A percentile compares a stretch with the other conserved stretches of the same genome.
These are phyloP conservation scores for Noctilio leporinus DNA, from an alignment of 2,113 vertebrate species.

Conservation along the genomic window DNA sequence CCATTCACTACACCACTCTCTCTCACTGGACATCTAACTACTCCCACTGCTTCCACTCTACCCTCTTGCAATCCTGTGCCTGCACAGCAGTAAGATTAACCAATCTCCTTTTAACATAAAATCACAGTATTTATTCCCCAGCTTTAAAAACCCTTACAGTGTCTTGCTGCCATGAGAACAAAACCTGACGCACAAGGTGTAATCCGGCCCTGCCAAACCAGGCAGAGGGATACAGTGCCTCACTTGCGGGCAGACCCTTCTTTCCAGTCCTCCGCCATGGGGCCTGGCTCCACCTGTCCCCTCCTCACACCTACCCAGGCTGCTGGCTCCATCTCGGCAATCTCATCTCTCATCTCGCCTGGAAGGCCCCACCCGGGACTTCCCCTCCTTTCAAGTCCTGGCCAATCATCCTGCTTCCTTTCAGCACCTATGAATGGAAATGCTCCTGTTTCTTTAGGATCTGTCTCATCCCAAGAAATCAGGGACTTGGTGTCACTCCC, in stretches of 20 bases:
- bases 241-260: neutral
- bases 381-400: neutral
- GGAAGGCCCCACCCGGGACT: neutral
- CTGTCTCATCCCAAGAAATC: neutral
- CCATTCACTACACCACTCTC: neutral
- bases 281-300: neutral
- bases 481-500: neutral
- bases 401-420: neutral
- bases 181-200: neutral
- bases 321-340: neutral
- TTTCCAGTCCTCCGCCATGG: neutral
- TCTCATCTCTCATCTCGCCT: neutral
- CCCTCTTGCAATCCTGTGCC: neutral
- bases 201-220: neutral
- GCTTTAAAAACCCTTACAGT: neutral
- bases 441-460: rapidly evolving
- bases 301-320: rapidly evolving
- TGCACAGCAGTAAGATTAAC: rapidly evolving
- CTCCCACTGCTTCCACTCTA: neutral
- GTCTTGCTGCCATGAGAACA: neutral
- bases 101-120: neutral
- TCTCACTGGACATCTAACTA: neutral
- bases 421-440: neutral
- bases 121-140: neutral
- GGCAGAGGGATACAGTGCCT: rapidly evolving